A percentile compares a stretch with the other conserved stretches of the same genome.
phyloP scores from a whole-genome alignment of 2,113 vertebrate species.

The Tachuris rubrigastra region DNA sequence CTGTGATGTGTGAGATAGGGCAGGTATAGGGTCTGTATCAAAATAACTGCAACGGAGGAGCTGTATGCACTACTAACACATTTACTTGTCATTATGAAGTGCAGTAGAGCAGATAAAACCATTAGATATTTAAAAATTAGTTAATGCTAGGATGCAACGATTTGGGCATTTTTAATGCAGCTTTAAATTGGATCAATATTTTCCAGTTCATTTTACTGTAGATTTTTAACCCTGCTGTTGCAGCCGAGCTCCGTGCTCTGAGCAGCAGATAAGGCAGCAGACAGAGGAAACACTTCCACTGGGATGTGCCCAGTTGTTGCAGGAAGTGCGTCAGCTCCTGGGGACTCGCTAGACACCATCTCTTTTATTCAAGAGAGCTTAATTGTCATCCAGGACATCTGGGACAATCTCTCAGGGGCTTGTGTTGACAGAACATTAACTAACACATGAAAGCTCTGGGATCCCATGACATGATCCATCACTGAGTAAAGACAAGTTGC shows the following conservation, averaged over 20 bases:
- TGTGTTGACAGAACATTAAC: slow-evolving; percentile 65
- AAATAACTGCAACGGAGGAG: not conserved
- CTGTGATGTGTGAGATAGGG: not conserved
- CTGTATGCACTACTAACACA: not conserved
- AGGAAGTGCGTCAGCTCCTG: not conserved
- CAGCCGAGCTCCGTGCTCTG: not conserved
- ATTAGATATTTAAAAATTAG: slow-evolving; percentile 65
- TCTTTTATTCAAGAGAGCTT: slow-evolving; percentile 19
- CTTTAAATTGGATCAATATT: slow-evolving; percentile 68
- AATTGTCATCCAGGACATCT: slow-evolving; percentile 49
- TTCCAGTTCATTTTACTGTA: slow-evolving; percentile 66
- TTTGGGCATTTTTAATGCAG: slow-evolving; percentile 53
- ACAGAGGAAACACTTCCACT: not conserved
- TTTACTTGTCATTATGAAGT: slow-evolving; percentile 63
- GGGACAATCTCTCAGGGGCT: slow-evolving; percentile 43
- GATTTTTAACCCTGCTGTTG: slow-evolving; percentile 7
- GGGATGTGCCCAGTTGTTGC: not conserved
- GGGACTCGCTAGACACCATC: not conserved
- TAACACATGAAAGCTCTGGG: slow-evolving; percentile 52
- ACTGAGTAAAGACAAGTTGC: slow-evolving; percentile 50
- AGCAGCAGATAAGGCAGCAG: not conserved
- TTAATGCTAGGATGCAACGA: slow-evolving; percentile 65
- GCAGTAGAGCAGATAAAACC: slow-evolving; percentile 62
- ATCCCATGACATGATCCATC: slow-evolving; percentile 61
- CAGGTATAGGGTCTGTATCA: not conserved